Evolutionary conservation across 1,140 invertebrate genomes (phyloP).

Genomic region (Xylocopa sonorina): DNA sequence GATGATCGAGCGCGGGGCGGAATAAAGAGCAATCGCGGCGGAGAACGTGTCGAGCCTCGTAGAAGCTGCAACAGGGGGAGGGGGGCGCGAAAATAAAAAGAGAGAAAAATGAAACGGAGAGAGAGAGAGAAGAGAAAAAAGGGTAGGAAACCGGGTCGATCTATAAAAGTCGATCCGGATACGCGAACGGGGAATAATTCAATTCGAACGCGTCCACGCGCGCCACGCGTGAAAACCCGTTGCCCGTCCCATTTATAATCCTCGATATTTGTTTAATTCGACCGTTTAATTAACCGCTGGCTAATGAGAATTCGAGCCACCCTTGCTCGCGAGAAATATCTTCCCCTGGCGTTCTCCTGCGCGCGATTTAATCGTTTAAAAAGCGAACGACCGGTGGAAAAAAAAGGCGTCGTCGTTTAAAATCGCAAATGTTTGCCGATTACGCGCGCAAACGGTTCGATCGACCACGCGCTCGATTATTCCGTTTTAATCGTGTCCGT

Average conservation of each 20-base stretch:
- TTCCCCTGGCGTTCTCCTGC: too few species aligned
- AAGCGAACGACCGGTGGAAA: background rate
- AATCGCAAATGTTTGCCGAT: conserved; percentile 1
- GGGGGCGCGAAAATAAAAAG: background rate
- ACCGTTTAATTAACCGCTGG: conserved; percentile 30
- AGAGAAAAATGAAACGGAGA: background rate
- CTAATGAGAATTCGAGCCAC: conserved; percentile 14
- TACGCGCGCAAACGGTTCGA: background rate
- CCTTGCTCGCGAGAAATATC: background rate
- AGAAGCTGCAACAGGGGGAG: background rate
- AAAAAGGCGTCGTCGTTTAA: background rate
- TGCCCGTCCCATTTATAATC: conserved; percentile 14
- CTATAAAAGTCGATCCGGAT: conserved; percentile 24
- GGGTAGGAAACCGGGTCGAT: background rate
- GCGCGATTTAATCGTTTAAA: background rate
- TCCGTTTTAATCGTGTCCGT: background rate
- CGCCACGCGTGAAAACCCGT: background rate
- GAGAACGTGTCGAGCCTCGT: conserved; percentile 7
- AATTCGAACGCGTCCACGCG: conserved; percentile 11
- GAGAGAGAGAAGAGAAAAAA: background rate
- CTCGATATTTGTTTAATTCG: conserved; percentile 12
- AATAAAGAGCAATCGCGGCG: conserved; percentile 4
- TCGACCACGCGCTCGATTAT: background rate
- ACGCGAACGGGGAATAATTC: conserved; percentile 25
- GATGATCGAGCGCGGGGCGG: background rate